These are phyloP conservation scores for Yasuhikotakia modesta DNA, from an alignment of 2,797 vertebrate genomes.

Conservation along the genomic window DNA sequence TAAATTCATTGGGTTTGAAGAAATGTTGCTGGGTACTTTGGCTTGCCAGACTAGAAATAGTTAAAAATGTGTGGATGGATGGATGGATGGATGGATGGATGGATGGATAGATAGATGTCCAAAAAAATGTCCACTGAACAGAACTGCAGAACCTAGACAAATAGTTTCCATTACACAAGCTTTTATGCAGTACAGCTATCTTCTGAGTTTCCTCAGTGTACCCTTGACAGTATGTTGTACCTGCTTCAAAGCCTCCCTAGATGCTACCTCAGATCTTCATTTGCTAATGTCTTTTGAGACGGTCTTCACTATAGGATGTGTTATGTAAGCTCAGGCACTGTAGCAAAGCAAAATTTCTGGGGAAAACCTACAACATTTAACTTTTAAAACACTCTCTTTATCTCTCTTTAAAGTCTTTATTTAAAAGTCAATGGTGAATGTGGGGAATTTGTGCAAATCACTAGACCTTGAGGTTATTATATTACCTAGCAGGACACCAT, in stretches of 20 bases:
- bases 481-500: not conserved
- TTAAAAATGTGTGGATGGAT: too few relatives aligned
- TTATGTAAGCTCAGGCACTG: constrained; percentile 22
- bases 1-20: too few relatives aligned
- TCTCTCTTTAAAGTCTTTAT: not conserved
- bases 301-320: constrained; percentile 15
- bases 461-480: not conserved
- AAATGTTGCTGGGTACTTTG: not conserved
- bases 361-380: constrained; percentile 14
- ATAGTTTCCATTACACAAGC: not conserved
- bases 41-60: not conserved
- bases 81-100: too few relatives aligned
- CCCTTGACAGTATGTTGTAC: constrained; percentile 20
- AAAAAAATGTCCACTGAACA: constrained; percentile 22
- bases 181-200: constrained; percentile 4
- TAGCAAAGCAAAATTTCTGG: not conserved
- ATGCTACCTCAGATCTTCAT: constrained; percentile 35
- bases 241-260: constrained; percentile 27
- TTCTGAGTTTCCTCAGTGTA: not conserved
- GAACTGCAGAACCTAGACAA: constrained; percentile 18
- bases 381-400: not conserved
- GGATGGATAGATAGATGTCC: too few relatives aligned
- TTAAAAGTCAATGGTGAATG: not conserved
- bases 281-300: constrained; percentile 29
- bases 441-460: not conserved